Evolutionary conservation across 2,888 invertebrate genomes (phyloP).

Genomic region (Apocheima hispidaria): DNA sequence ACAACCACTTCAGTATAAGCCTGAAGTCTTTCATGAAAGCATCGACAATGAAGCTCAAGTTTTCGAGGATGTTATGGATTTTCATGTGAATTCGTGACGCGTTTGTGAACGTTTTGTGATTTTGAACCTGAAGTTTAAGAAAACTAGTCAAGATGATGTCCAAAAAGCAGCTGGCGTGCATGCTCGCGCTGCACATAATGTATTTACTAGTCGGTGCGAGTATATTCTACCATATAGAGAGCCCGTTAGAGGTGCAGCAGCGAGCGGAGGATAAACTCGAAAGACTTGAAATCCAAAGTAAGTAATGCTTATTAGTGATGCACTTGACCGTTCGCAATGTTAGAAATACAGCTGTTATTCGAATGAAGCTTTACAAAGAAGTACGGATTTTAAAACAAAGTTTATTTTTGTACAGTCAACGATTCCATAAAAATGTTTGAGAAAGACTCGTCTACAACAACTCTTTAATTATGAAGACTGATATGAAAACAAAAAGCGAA

Average conservation of each 20-base stretch:
- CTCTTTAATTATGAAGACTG: not conserved
- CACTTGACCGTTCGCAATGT: constrained; percentile 40
- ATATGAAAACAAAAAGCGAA: constrained; percentile 10
- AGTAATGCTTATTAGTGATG: constrained; percentile 60
- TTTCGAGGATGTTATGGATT: constrained; percentile 67
- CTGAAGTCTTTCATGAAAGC: constrained; percentile 57
- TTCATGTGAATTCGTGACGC: constrained; percentile 59
- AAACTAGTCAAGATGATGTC: constrained; percentile 89
- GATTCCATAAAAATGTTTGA: constrained; percentile 10
- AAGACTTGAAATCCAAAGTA: constrained; percentile 90
- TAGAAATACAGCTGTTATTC: constrained; percentile 32
- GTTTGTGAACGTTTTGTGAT: constrained; percentile 53
- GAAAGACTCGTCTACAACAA: constrained; percentile 9
- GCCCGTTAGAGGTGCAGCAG: constrained; percentile 88
- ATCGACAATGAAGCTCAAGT: constrained; percentile 56
- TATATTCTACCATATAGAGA: constrained; percentile 94
- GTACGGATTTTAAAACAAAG: constrained; percentile 18
- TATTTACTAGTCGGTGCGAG: constrained; percentile 94
- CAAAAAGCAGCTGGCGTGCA: constrained; percentile 91
- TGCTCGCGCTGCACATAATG: constrained; percentile 90
- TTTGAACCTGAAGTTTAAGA: constrained; percentile 40
- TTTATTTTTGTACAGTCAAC: constrained; percentile 29
- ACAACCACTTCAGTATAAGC: constrained; percentile 50
- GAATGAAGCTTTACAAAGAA: constrained; percentile 14
- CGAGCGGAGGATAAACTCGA: constrained; percentile 86